Percentiles rank a stretch among this genome's conserved stretches.
Evolutionary conservation across 1,140 invertebrate genomes (phyloP).

Genomic region (Stratiolaelaps scimitus): DNA sequence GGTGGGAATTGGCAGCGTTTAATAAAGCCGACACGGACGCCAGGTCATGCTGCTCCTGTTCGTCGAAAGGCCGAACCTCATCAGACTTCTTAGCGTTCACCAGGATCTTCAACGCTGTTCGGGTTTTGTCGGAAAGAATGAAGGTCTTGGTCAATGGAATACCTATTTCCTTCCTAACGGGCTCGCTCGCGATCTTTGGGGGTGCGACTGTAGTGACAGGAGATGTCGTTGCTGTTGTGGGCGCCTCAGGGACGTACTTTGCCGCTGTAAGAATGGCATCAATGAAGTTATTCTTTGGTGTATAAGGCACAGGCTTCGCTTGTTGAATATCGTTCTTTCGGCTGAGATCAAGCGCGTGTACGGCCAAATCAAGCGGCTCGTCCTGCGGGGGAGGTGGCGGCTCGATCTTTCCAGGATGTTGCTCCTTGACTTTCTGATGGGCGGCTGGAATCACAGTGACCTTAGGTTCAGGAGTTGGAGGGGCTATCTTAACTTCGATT

Average conservation of each 20-base stretch:
- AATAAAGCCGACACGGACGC: constrained; percentile 10
- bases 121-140: constrained; percentile 19
- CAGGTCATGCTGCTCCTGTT: constrained; percentile 23
- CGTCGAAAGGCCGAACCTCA: constrained; percentile 2
- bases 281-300: constrained; percentile 24
- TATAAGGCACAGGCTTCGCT: not conserved
- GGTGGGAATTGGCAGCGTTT: constrained; percentile 9
- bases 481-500: not conserved
- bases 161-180: constrained; percentile 2
- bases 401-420: constrained; percentile 16
- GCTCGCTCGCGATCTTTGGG: not conserved
- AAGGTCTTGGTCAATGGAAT: constrained; percentile 9
- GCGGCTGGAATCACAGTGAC: constrained; percentile 26
- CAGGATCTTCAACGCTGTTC: constrained; percentile 27
- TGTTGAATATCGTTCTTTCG: constrained; percentile 49
- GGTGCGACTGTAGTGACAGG: not conserved
- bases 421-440: constrained; percentile 20
- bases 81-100: constrained; percentile 34
- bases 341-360: constrained; percentile 72
- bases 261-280: constrained; percentile 32
- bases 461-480: not conserved
- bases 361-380: constrained; percentile 58
- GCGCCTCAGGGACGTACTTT: constrained; percentile 31
- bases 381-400: constrained; percentile 40
- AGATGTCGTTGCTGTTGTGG: constrained; percentile 23